Percentiles rank a stretch among this genome's conserved stretches.
Conservation (phyloP, 1,140 invertebrate species). For the Epicauta chinensis region DNA sequence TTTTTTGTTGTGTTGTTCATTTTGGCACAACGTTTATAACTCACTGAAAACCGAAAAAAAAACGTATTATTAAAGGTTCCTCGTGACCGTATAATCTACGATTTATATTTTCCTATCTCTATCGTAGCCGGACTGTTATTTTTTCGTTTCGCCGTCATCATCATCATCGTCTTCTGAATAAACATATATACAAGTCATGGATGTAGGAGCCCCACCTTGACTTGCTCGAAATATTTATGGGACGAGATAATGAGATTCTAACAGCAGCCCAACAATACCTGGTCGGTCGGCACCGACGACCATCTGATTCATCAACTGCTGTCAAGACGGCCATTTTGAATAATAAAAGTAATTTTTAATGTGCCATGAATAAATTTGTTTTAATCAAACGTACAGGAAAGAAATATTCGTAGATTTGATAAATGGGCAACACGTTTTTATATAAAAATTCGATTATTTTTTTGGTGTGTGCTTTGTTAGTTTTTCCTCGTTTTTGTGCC, state of each 20-base stretch:
- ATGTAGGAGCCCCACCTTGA: constrained; percentile 16
- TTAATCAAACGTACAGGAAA: not conserved
- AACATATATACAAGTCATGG: too few relatives aligned
- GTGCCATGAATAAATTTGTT: constrained; percentile 21
- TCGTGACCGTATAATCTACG: constrained; percentile 18
- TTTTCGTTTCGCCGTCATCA: not conserved
- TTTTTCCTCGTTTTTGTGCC: too few relatives aligned
- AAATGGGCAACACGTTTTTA: too few relatives aligned
- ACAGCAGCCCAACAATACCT: constrained; percentile 20
- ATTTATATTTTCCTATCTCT: constrained; percentile 16
- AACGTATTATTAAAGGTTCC: constrained; percentile 24
- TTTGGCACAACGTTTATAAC: too few relatives aligned
- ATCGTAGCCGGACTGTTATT: constrained; percentile 6
- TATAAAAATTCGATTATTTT: too few relatives aligned
- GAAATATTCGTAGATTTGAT: too few relatives aligned
- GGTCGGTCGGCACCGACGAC: constrained; percentile 18
- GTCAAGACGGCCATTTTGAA: constrained; percentile 26
- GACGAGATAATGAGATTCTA: constrained; percentile 26
- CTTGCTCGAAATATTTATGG: constrained; percentile 20
- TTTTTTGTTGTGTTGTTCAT: too few relatives aligned
- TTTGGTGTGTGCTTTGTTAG: too few relatives aligned
- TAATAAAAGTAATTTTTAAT: constrained; percentile 23
- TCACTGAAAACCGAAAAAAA: constrained; percentile 5
- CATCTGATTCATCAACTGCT: constrained; percentile 23
- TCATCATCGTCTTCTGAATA: too few relatives aligned